Evolutionary conservation across 2,888 invertebrate species (phyloP).

Genomic region (Temnothorax unifasciatus): DNA sequence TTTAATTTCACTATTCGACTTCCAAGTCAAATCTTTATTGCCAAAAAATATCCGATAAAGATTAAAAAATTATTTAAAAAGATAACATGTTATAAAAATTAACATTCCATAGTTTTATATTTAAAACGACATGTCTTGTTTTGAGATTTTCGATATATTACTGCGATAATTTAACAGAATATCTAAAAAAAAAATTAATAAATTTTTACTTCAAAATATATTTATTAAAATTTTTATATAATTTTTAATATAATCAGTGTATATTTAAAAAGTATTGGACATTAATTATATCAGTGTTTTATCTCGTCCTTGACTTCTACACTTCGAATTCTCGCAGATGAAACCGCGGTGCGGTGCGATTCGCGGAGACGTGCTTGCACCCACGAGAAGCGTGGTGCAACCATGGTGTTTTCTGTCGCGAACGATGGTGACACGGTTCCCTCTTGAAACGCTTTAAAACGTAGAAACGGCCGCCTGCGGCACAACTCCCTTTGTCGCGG

Average conservation of each 20-base stretch:
- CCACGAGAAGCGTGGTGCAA: slow-evolving; percentile 19
- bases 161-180: background rate
- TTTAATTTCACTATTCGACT: background rate
- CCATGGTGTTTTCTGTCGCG: slow-evolving; percentile 60
- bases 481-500: slow-evolving; percentile 80
- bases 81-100: background rate
- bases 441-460: slow-evolving; percentile 79
- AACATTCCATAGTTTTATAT: background rate
- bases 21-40: background rate
- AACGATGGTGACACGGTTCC: slow-evolving; percentile 64
- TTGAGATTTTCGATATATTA: background rate
- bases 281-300: background rate
- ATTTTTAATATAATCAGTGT: background rate
- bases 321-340: slow-evolving; percentile 51
- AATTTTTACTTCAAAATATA: background rate
- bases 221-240: background rate
- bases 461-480: slow-evolving; percentile 75
- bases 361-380: slow-evolving; percentile 14
- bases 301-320: background rate
- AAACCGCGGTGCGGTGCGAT: slow-evolving; percentile 48
- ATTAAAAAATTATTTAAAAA: background rate
- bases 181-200: background rate
- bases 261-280: background rate
- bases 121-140: background rate
- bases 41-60: background rate